Percentiles rank a stretch among this genome's conserved stretches.
phyloP scores from a whole-genome alignment of 2,113 vertebrate species.

The Varanus salvator region DNA sequence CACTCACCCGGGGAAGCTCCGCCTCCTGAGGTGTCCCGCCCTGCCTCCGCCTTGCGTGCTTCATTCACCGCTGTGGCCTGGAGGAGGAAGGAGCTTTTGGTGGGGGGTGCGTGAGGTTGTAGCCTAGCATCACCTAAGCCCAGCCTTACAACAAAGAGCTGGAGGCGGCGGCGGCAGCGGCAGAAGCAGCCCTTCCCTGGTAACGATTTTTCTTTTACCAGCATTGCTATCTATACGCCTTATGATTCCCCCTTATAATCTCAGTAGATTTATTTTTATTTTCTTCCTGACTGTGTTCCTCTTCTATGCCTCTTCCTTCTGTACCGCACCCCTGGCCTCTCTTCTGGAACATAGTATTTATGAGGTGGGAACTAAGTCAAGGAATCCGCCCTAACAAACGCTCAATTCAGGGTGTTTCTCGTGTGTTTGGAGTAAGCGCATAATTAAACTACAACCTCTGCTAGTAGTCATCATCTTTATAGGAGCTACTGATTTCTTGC shows the following conservation, averaged over 20 bases:
- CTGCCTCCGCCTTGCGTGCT: background rate
- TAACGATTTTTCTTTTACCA: constrained; percentile 30
- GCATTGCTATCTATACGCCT: background rate
- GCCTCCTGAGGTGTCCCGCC: constrained; percentile 51
- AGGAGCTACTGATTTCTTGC: background rate
- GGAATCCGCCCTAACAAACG: no score
- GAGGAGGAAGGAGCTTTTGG: background rate
- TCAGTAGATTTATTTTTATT: background rate
- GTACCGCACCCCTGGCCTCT: background rate
- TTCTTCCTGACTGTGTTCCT: background rate
- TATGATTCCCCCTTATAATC: background rate
- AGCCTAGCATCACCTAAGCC: constrained; percentile 40
- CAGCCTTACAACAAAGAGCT: constrained; percentile 35
- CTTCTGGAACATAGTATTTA: background rate
- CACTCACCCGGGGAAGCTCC: fast-evolving
- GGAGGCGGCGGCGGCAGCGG: background rate
- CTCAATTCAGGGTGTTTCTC: background rate
- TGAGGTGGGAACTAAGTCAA: no score
- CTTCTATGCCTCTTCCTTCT: background rate
- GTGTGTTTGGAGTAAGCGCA: background rate
- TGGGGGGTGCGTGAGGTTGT: background rate
- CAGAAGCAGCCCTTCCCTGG: background rate
- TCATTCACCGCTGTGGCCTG: constrained; percentile 15
- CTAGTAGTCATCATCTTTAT: background rate
- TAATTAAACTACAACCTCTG: background rate